Base-by-base conservation (phyloP, 1,140 invertebrate genomes). In the Hestina assimilis region DNA sequence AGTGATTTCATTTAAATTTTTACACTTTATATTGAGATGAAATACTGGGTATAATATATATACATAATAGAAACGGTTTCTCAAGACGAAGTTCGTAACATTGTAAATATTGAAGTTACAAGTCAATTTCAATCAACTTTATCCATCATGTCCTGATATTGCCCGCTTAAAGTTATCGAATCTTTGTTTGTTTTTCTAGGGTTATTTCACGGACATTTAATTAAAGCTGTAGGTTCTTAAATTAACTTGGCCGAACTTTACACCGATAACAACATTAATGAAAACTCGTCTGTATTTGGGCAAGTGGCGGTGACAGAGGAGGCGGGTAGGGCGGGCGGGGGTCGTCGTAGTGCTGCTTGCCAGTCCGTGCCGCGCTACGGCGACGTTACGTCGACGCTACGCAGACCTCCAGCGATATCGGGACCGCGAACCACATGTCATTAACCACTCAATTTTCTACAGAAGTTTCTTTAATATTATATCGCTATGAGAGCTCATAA, bases 251-350 rank as follows among this genome's bases (percentile, higher is more conserved):
- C 38, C 48, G 63, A 87, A 85, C 70, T 87, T 85, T 85, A 77
- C 62, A 82, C 72, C 72, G 78, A 85, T 85, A 85, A 87, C 82
- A 83, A 79, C 79, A 83, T 87, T 85, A 83, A 85, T 87, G 83
- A 87, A 79, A 84, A 83, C 77, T 85, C 75, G 75, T 72, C 73
- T 78, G 71, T 76, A 82, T 84, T 84, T 81, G 73, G 79, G 76
- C 71, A 72, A 79, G 70, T 79, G 74, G 73, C 76, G 71, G 81
- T 80, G 79, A 84, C 81, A 84, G 68, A 58, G 78, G 70, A 45
- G 60, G 63, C 42, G 66, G 51, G 72, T 35, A 70, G 73, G 79
- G 80, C 73, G 78, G 74, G 75, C 72, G 76, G 80, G 74, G 78
- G 51, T 41, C 41, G 24, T 40, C 57, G 47, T 52, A 64, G 62